These are phyloP conservation scores for Aethes cnicana DNA, from an alignment of 2,888 invertebrate genomes.

Conservation along the genomic window DNA sequence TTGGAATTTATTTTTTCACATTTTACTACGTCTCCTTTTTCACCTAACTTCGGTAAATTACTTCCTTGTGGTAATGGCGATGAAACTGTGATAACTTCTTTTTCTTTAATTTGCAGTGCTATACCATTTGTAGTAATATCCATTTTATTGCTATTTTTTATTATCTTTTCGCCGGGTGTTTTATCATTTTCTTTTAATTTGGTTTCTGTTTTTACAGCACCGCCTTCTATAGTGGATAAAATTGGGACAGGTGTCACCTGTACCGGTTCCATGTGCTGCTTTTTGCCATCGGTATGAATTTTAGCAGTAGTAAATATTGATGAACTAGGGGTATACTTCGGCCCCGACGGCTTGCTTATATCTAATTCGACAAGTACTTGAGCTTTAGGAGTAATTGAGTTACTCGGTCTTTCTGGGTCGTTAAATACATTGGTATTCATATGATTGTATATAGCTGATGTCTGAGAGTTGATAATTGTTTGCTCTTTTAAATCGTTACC, in stretches of 20 bases:
- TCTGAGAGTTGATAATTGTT: constrained; percentile 39
- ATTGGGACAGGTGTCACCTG: constrained; percentile 69
- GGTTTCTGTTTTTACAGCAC: constrained; percentile 45
- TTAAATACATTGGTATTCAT: constrained; percentile 66
- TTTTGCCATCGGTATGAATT: constrained; percentile 67
- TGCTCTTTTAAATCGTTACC: constrained; percentile 45
- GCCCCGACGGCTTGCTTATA: constrained; percentile 46
- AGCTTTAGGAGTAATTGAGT: constrained; percentile 47
- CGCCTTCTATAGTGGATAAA: constrained; percentile 65
- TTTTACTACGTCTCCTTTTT: background rate
- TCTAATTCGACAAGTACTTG: constrained; percentile 66
- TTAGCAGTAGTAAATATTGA: constrained; percentile 77
- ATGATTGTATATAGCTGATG: constrained; percentile 53
- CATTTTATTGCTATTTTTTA: background rate
- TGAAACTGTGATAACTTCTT: background rate
- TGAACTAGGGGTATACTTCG: constrained; percentile 54
- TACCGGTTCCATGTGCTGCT: constrained; percentile 64
- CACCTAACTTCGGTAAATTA: background rate
- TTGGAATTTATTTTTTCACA: background rate
- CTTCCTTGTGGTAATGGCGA: background rate
- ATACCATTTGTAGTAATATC: background rate
- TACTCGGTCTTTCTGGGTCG: constrained; percentile 43
- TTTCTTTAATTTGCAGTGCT: background rate
- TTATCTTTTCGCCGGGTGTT: constrained; percentile 23
- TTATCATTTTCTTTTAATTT: constrained; percentile 21